Evolutionary conservation across 2,797 vertebrate species (phyloP).

Genomic region (Pantherophis alleghaniensis): DNA sequence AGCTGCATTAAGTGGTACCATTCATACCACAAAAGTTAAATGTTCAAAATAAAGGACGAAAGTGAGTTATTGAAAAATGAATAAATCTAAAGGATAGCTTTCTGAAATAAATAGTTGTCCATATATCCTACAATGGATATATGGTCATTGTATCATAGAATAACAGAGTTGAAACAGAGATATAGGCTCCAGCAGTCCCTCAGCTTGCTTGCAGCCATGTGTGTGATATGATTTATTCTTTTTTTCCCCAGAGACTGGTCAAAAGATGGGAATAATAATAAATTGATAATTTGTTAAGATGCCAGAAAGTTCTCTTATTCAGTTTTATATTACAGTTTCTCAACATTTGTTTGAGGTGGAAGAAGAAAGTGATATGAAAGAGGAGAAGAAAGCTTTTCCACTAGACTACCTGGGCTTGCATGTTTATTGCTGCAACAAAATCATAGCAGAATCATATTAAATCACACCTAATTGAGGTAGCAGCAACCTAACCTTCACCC

Average conservation of each 20-base stretch:
- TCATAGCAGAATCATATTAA: background rate
- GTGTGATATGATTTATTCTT: background rate
- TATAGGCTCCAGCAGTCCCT: background rate
- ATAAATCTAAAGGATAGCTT: background rate
- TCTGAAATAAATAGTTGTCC: background rate
- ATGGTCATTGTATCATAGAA: background rate
- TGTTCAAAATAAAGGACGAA: background rate
- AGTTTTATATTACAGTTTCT: background rate
- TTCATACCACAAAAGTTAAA: background rate
- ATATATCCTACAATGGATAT: background rate
- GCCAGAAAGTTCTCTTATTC: background rate
- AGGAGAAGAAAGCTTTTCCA: background rate
- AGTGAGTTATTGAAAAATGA: background rate
- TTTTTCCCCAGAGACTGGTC: background rate
- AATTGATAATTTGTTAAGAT: background rate
- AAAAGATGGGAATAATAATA: background rate
- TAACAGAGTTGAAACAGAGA: no score
- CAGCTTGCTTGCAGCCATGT: background rate
- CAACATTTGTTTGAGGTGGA: background rate
- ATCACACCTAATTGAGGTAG: background rate
- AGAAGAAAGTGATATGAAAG: background rate
- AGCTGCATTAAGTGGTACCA: background rate
- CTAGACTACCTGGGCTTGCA: background rate
- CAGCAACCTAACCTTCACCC: background rate
- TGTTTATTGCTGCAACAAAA: background rate